Conservation (phyloP, 1,140 invertebrate genomes). For the Achroia grisella region DNA sequence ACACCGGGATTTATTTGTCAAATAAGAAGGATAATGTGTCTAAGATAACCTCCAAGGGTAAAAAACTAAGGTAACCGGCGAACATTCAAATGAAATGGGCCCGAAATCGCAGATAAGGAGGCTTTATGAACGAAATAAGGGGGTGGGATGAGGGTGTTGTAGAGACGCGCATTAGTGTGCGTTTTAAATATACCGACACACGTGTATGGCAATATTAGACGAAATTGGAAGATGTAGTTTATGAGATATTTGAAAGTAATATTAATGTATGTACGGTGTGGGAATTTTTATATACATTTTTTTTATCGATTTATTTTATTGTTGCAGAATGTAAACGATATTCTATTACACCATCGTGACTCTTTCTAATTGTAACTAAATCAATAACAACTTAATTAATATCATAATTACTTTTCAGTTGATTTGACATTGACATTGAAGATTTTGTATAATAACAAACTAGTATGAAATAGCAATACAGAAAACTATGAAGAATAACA, state of each 20-base stretch:
- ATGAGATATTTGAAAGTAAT: not conserved
- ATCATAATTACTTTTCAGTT: too few relatives aligned
- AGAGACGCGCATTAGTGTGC: slow-evolving; percentile 12
- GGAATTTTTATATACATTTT: not conserved
- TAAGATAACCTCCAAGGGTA: slow-evolving; percentile 7
- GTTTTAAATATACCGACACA: slow-evolving; percentile 1
- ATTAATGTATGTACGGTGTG: too few relatives aligned
- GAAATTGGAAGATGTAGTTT: slow-evolving; percentile 1
- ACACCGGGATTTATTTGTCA: slow-evolving; percentile 6
- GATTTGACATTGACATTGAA: too few relatives aligned
- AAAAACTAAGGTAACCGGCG: slow-evolving; percentile 29
- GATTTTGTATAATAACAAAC: too few relatives aligned
- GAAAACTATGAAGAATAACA: too few relatives aligned
- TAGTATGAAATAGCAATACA: too few relatives aligned
- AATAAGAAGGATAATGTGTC: slow-evolving; percentile 5
- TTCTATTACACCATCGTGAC: too few relatives aligned
- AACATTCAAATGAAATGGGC: slow-evolving; percentile 58
- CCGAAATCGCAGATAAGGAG: slow-evolving; percentile 55
- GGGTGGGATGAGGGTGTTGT: slow-evolving; percentile 8
- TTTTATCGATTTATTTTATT: too few relatives aligned
- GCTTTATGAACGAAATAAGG: slow-evolving; percentile 47
- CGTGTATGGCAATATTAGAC: not conserved
- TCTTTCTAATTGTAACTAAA: too few relatives aligned
- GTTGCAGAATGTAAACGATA: too few relatives aligned
- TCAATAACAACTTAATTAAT: too few relatives aligned